Base-by-base conservation (phyloP, 2,888 invertebrate genomes). In the Seladonia tumulorum region DNA sequence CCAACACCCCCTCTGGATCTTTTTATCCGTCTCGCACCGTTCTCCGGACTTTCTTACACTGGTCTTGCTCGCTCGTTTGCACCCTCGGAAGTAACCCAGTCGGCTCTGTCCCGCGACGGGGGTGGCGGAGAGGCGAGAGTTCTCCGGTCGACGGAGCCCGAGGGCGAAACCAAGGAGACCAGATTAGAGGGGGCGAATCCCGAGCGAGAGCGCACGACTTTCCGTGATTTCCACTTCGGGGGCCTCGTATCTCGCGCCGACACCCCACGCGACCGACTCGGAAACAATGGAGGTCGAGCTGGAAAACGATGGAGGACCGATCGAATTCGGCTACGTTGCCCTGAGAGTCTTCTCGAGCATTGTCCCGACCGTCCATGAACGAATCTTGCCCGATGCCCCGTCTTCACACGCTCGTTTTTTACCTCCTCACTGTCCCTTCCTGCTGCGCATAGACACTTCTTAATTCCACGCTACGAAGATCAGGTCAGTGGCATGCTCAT, bases 101-200 rank as follows among this genome's bases (percentile, higher is more conserved):
- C 76, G 79, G 70, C 83, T 70, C 63, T 29, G 63, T 25, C 25
- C 14, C 60, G 60, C 25, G 60, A 14, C n/a, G 25, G 25, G 25
- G 60, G 25, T n/a, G 60, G 60, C 1, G 60, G 75, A 74, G 73
- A 83, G 82, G 80, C 76, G 79, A 74, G 87, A 82, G 85, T 87
- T 81, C 85, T 82, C 73, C 85, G 71, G 73, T 77, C 90, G 89
- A 82, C 88, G 90, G 90, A 92, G 91, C 91, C 90, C 91, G 93
- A 93, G 94, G 94, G 94, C 92, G 94, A 95, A 94, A 94, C 94
- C 94, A 94, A 94, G 94, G 94, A 94, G 94, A 94, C 95, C 92
- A 93, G 94, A 95, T 95, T 95, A 94, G 94, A 94, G 93, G 92
- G 93, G 93, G 92, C 92, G 92, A 91, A 92, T 90, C 85, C 93